Evolutionary conservation across 2,113 vertebrate species (phyloP), one percentile per base, ranked within the genome.

Genomic region (Echinops telfairi): DNA sequence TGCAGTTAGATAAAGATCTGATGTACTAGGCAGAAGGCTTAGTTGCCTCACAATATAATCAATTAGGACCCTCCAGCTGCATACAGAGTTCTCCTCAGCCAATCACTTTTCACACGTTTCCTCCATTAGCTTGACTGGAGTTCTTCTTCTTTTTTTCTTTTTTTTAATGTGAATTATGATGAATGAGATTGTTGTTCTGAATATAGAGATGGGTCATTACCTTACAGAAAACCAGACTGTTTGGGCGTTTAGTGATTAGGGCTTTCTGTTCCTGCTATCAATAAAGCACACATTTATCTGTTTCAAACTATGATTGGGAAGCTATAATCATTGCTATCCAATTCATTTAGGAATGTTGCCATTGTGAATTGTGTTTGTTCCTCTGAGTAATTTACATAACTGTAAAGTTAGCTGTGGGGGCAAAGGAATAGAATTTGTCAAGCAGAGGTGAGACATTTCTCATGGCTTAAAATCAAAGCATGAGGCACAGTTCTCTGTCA

Each of bases 1-100:
- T 98, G 98, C 97, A 98, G 98, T 98, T 98, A 98, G 98, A 97
- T 98, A 97, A 95, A 97, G 97, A 98, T 98, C 98, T 98, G 98
- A 98, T 98, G 98, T 92, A 97, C 96, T 95, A 97, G 90, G 95
- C 97, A 96, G 98, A 96, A 98, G 97, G 97, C 98, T 98, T 95
- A 95, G 97, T 91, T 94, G 89, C 80, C 20, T 95, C 97, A 97
- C 98, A 97, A 92, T 97, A 93, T 98, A 98, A 98, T 98, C 98
- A 98, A 98, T 99, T 98, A 98, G 97, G 95, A 81, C 97, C 96
- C 96, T 97, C 93, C 97, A 98, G 96, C 98, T 97, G 97, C 96
- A 76, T 88, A 58, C 95, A 92, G 94, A 94, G 96, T 97, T 98
- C 97, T 98, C 97, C 97, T 93, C 97, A 95, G 93, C 98, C 98